A percentile compares a stretch with the other conserved stretches of the same genome.
Conservation (phyloP, 2,797 vertebrate genomes). For the Triplophysa yarkandensis region DNA sequence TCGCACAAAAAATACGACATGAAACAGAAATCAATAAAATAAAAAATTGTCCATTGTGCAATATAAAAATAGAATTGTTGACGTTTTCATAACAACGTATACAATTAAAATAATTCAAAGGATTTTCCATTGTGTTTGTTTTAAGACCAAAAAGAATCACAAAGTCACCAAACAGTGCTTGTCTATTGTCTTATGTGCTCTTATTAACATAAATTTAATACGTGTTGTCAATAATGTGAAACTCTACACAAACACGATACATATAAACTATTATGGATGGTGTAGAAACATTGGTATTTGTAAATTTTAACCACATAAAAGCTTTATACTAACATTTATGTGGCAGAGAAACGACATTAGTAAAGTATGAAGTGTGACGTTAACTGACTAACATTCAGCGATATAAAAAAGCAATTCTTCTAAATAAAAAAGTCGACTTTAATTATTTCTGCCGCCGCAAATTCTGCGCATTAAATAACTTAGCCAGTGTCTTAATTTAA, state of each 20-base stretch:
- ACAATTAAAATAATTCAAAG: background rate
- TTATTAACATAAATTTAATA: background rate
- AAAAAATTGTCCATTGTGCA: background rate
- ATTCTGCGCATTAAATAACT: background rate
- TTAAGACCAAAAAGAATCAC: background rate
- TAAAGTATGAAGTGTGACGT: background rate
- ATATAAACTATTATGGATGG: background rate
- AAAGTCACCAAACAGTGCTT: background rate
- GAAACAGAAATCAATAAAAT: background rate
- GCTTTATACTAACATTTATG: background rate
- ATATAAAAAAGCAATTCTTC: background rate
- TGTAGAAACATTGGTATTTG: background rate
- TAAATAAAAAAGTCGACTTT: background rate
- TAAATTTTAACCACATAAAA: background rate
- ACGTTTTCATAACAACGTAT: background rate
- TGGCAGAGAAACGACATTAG: background rate
- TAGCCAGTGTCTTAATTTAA: conserved; percentile 5
- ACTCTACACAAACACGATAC: background rate
- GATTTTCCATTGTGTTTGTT: background rate
- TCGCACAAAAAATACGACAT: too few species aligned
- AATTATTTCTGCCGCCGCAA: background rate
- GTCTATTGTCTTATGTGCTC: background rate
- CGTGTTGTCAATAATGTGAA: background rate
- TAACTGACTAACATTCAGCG: background rate
- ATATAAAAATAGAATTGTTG: background rate